Evolutionary conservation across 1,140 invertebrate genomes (phyloP), one percentile per base, ranked within the genome.

Genomic region (Meloidogyne exigua): DNA sequence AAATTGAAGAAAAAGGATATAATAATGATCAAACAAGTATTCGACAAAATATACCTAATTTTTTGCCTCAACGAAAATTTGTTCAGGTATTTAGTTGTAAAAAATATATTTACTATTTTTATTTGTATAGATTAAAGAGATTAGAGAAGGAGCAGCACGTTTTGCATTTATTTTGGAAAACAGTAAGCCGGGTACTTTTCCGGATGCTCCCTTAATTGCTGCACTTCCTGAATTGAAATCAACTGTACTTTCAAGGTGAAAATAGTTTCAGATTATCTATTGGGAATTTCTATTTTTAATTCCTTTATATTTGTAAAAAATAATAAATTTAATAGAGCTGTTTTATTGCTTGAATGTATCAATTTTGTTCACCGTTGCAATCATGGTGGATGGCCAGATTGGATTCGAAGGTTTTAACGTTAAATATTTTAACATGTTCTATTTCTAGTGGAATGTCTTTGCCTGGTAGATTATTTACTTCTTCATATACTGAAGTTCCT

Each of bases 321-420:
- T 4, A 10, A 39, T 39, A 39, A 39, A 39, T 39, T 32, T 39
- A 39, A 94, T 0, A 89, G 95, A 85, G 96, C 96, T 18, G 91
- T 93, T 1, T 90, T 98, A 44, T 88, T 98, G 36, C 88, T 99
- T 44, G 96, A 99, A 89, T 98, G 95, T 88, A 92, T 94, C 5
- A 92, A 96, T 88, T 93, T 98, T 84, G 95, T 99, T 0, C 95
- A 98, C 87, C 92, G 93, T 74, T 99, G 96, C 87, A 99, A 98
- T 87, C 93, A 94, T 89, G 95, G 95, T 0, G 93, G 95, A 79
- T 99, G 96, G 96, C 95, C 96, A 15, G 90, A 91, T 3, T 96
- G 95, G 94, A 95, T 96, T 92, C 94, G 94, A 88, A 90, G 92
- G 62, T 93, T 93, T 84, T 25, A 26, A 21, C 49, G 25, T 93